phyloP scores from a whole-genome alignment of 2,113 vertebrate genomes.

The Taurulus bubalis region DNA sequence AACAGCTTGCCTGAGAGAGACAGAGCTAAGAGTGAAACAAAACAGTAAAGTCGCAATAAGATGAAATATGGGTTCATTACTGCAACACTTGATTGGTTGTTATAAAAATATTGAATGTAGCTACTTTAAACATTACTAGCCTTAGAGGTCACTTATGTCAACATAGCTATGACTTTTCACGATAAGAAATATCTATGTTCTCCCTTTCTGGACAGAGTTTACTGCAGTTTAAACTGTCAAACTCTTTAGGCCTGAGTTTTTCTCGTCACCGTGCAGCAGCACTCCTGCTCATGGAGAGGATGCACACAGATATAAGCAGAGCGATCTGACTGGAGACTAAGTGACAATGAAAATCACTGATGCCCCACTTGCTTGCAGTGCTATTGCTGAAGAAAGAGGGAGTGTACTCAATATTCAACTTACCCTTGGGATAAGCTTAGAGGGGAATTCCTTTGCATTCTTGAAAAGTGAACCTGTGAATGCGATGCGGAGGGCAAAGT shows the following conservation, averaged over 20 bases:
- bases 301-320: slow-evolving; percentile 50
- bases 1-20: not conserved
- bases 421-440: slow-evolving; percentile 28
- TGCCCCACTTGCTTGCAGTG: slow-evolving; percentile 41
- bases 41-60: not conserved
- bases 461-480: slow-evolving; percentile 55
- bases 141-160: not conserved
- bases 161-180: not conserved
- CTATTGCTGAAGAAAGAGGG: slow-evolving; percentile 44
- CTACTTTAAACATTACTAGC: not conserved
- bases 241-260: slow-evolving; percentile 32
- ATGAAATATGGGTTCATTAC: not conserved
- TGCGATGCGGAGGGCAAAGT: slow-evolving; percentile 27
- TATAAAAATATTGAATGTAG: not conserved
- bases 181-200: slow-evolving; percentile 5
- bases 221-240: slow-evolving; percentile 38
- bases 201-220: slow-evolving; percentile 20
- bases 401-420: slow-evolving; percentile 54
- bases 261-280: slow-evolving; percentile 18
- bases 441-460: slow-evolving; percentile 45
- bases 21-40: not conserved
- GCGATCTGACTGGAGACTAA: slow-evolving; percentile 53
- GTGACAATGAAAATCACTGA: slow-evolving; percentile 64
- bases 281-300: slow-evolving; percentile 51
- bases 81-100: not conserved